A percentile compares a stretch with the other conserved stretches of the same genome.
Evolutionary conservation across 2,113 vertebrate species (phyloP).

Genomic region (Kobus ellipsiprymnus): DNA sequence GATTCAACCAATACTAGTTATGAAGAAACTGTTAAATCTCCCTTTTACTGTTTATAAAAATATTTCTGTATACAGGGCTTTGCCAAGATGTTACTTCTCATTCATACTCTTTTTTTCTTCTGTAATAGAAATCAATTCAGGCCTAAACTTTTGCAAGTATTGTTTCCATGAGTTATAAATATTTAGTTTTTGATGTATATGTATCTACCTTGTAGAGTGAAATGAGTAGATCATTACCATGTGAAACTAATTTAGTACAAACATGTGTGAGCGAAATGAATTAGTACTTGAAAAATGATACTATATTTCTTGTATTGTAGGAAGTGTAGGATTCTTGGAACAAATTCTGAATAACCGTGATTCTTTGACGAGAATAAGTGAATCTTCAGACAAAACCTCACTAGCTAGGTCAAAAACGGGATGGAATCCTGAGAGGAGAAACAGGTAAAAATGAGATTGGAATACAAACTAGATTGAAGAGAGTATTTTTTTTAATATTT

Average conservation of each 20-base stretch:
- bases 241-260: not conserved
- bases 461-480: not conserved
- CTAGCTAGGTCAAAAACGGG: slow-evolving; percentile 71
- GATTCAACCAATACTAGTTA: not conserved
- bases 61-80: not conserved
- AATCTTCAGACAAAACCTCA: slow-evolving; percentile 55
- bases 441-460: slow-evolving; percentile 79
- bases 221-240: not conserved
- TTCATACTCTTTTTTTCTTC: not conserved
- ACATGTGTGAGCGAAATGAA: not conserved
- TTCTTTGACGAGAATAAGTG: slow-evolving; percentile 53
- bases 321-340: slow-evolving; percentile 74
- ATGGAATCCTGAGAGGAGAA: slow-evolving; percentile 66
- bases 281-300: not conserved
- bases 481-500: slow-evolving; percentile 6
- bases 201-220: not conserved
- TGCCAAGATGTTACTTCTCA: not conserved
- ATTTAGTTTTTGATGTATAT: not conserved
- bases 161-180: not conserved
- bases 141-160: not conserved
- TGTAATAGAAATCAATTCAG: not conserved
- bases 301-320: slow-evolving; percentile 66
- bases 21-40: not conserved
- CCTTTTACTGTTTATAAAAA: not conserved
- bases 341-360: slow-evolving; percentile 74